phyloP scores from a whole-genome alignment of 2,888 invertebrate species.

The Drosophila ustulata region DNA sequence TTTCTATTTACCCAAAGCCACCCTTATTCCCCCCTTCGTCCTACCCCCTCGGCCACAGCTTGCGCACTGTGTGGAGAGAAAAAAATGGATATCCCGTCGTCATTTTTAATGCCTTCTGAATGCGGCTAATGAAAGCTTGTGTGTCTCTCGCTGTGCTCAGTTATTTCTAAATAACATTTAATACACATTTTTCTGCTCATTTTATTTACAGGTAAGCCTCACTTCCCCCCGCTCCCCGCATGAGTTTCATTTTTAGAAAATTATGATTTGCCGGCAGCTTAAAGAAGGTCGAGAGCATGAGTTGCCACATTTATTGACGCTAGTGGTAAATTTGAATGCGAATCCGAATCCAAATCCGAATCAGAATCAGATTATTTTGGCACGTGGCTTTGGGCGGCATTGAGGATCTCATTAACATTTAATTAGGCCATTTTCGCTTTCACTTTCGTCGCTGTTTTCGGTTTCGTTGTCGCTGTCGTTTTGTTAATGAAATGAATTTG shows the following conservation, averaged over 20 bases:
- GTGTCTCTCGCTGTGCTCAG: slow-evolving; percentile 29
- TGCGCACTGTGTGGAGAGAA: slow-evolving; percentile 3
- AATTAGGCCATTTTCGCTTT: slow-evolving; percentile 68
- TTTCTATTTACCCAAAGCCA: slow-evolving; percentile 57
- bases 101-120: slow-evolving; percentile 64
- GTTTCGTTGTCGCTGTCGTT: slow-evolving; percentile 35
- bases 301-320: slow-evolving; percentile 14
- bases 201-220: slow-evolving; percentile 57
- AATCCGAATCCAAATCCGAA: slow-evolving; percentile 32
- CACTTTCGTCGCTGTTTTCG: slow-evolving; percentile 45
- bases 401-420: slow-evolving; percentile 69
- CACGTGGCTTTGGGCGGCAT: slow-evolving; percentile 41
- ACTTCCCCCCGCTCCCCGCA: not conserved
- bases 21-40: not conserved
- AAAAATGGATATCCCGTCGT: slow-evolving; percentile 70
- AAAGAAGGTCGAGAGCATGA: slow-evolving; percentile 14
- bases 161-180: slow-evolving; percentile 65
- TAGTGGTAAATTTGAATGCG: slow-evolving; percentile 20
- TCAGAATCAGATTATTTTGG: slow-evolving; percentile 35
- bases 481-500: slow-evolving; percentile 68
- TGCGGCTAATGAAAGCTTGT: slow-evolving; percentile 69
- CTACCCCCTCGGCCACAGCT: not conserved
- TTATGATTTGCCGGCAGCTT: slow-evolving; percentile 12
- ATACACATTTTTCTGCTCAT: slow-evolving; percentile 41
- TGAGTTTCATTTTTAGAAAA: slow-evolving; percentile 8